Evolutionary conservation across 2,113 vertebrate genomes (phyloP).

Genomic region (Hylia prasina): DNA sequence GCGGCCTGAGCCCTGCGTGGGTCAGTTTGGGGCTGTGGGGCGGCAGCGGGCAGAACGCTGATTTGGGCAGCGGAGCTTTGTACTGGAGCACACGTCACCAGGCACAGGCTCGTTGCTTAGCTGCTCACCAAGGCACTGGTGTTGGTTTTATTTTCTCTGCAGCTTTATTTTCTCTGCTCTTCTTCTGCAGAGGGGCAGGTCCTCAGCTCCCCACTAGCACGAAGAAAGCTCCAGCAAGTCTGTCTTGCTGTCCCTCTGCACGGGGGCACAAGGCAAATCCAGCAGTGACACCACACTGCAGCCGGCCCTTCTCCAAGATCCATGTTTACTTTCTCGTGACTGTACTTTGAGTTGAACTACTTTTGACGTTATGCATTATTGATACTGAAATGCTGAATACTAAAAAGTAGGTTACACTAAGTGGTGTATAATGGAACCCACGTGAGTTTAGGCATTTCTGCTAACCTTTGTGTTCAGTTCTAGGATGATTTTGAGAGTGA

Average conservation of each 20-base stretch:
- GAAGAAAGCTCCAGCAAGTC: background rate
- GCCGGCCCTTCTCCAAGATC: background rate
- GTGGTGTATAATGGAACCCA: constrained; percentile 19
- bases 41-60: rapidly evolving
- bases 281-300: background rate
- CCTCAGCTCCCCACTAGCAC: background rate
- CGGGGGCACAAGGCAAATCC: background rate
- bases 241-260: background rate
- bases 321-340: rapidly evolving
- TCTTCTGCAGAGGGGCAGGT: rapidly evolving
- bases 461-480: background rate
- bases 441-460: background rate
- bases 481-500: background rate
- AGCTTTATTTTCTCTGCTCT: background rate
- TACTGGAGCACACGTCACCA: rapidly evolving
- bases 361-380: constrained; percentile 34
- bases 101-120: background rate
- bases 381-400: constrained; percentile 22
- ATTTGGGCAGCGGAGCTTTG: background rate
- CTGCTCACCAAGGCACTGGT: background rate
- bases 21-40: rapidly evolving
- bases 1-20: rapidly evolving
- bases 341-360: background rate
- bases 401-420: constrained; percentile 54
- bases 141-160: background rate